Conservation (phyloP, 2,888 invertebrate species). For the Ophioninae sp. region DNA sequence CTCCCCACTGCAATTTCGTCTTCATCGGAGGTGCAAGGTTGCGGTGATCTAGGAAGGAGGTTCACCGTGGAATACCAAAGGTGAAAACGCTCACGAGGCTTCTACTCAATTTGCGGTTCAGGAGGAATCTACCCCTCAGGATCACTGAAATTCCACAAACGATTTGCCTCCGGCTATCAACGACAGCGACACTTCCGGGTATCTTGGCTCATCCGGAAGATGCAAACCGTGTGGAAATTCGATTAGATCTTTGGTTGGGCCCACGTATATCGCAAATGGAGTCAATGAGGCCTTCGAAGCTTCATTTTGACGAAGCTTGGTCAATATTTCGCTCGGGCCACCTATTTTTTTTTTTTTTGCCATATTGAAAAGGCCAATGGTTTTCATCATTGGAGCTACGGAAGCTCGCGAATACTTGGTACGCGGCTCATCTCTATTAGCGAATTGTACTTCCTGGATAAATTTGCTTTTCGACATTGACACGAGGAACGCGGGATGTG, state of each 20-base stretch:
- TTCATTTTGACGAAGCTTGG: no score
- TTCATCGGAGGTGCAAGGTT: constrained; percentile 26
- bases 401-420: not conserved
- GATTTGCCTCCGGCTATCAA: not conserved
- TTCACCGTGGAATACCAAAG: not conserved
- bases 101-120: constrained; percentile 48
- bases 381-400: not conserved
- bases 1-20: constrained; percentile 52
- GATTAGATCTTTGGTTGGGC: no score
- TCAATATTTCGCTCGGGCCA: no score
- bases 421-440: not conserved
- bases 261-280: no score
- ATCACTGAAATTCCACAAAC: constrained; percentile 8
- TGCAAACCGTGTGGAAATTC: no score
- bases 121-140: not conserved
- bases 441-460: not conserved
- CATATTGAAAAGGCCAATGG: not conserved
- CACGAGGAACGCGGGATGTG: no score
- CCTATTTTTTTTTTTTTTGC: no score
- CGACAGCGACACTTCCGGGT: not conserved
- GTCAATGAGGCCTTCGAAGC: no score
- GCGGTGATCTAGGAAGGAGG: not conserved
- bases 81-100: constrained; percentile 29
- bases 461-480: not conserved
- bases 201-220: not conserved